Conservation (phyloP, 2,113 vertebrate genomes). For the Gavia stellata region DNA sequence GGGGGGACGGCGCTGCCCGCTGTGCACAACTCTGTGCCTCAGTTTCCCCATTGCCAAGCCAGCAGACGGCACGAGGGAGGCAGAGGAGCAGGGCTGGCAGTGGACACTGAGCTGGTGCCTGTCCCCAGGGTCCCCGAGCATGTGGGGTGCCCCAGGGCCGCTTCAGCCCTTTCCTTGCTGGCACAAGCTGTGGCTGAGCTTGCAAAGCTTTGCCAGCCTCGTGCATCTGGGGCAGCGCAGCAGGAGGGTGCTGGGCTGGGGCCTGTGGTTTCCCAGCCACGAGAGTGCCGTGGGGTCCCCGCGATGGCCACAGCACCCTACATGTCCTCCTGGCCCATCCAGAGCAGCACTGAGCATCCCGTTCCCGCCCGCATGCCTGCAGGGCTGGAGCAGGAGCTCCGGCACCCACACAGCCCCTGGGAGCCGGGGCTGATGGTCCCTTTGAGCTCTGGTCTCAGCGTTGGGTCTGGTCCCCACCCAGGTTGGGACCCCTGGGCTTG, state of each 20-base stretch:
- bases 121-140: background rate
- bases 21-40: background rate
- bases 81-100: background rate
- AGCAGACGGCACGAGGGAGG: background rate
- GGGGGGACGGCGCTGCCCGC: background rate
- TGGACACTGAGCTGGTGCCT: accelerated
- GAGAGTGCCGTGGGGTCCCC: background rate
- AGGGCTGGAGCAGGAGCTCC: background rate
- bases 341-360: background rate
- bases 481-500: accelerated
- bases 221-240: accelerated
- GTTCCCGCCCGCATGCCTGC: accelerated
- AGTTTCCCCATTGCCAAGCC: background rate
- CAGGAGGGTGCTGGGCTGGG: background rate
- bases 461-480: accelerated
- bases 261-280: background rate
- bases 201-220: background rate
- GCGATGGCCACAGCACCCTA: accelerated
- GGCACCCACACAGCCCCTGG: accelerated
- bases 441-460: accelerated
- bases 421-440: background rate
- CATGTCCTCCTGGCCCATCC: accelerated
- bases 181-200: no score
- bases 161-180: background rate
- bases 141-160: background rate